Base-by-base conservation (phyloP, 2,113 vertebrate genomes). In the Atherinomorus stipes region DNA sequence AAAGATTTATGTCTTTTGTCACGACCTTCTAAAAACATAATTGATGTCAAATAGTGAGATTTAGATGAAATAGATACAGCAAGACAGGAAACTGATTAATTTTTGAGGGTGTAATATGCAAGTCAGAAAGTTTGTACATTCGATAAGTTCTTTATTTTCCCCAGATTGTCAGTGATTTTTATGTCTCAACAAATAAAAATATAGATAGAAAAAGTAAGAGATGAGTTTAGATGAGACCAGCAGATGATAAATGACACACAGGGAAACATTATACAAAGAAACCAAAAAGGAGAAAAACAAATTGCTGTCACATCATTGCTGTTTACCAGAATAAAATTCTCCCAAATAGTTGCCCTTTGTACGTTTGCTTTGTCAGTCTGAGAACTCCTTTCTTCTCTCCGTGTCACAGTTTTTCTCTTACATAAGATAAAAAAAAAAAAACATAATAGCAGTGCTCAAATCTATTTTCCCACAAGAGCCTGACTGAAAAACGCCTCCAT, bases 391-490 rank as follows among this genome's bases (percentile, higher is more conserved):
- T 74, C 40, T 64, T 52, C 66, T 73, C 73, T 78, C 81, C 70
- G 52, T 72, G 57, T 81, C 61, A 49, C 66, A 44, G 31, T 60
- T 80, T n/a, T 63, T 61, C 49, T 71, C 59, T 87, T 85, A 78
- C 64, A 79, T 80, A 85, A 87, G 66, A 54, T 15, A 64, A 68
- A 73, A 68, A 72, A 59, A 71, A 70, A 71, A 68, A 71, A 59
- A 50, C 64, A 80, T 85, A 76, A 89, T 74, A 71, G 66, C 23
- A 18, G 49, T 59, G 51, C 68, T 83, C 62, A 84, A 84, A 85
- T 83, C 80, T 80, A 68, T 85, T 89, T 87, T 84, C 73, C 72
- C 65, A 85, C 78, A 28, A 75, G 69, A 64, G 76, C 61, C 2
- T 56, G 68, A 56, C 80, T 76, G 74, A 90, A 77, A 70, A 78